These are phyloP conservation scores for Coregonus sp. DNA, from an alignment of 2,797 vertebrate species.

Conservation along the genomic window DNA sequence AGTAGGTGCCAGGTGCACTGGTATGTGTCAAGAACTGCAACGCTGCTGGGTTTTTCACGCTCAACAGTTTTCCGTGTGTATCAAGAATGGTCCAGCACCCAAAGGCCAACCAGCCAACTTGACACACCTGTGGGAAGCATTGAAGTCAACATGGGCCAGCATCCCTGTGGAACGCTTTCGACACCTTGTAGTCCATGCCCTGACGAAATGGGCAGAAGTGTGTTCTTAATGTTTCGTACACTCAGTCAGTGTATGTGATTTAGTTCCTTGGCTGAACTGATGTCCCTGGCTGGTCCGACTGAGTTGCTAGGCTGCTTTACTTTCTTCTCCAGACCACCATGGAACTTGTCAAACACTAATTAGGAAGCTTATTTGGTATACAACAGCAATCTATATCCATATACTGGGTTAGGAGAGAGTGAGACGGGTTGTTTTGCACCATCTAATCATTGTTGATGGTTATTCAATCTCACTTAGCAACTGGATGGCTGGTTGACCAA, in stretches of 20 bases:
- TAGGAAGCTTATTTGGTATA: slow-evolving; percentile 42
- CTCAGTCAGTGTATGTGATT: background rate
- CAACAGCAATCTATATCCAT: slow-evolving; percentile 64
- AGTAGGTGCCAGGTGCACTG: too few relatives aligned
- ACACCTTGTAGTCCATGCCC: too few relatives aligned
- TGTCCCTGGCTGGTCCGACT: background rate
- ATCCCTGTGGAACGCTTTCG: too few relatives aligned
- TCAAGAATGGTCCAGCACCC: too few relatives aligned
- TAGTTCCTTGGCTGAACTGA: slow-evolving; percentile 22
- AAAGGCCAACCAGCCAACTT: too few relatives aligned
- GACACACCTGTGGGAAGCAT: too few relatives aligned
- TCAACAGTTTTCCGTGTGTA: too few relatives aligned
- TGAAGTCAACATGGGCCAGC: too few relatives aligned
- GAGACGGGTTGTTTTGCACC: slow-evolving; percentile 48
- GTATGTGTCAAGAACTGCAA: too few relatives aligned
- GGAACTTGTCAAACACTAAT: slow-evolving; percentile 52
- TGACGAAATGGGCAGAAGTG: too few relatives aligned
- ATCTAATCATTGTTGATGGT: slow-evolving; percentile 71
- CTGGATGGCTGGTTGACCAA: slow-evolving; percentile 52
- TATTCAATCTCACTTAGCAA: slow-evolving; percentile 63
- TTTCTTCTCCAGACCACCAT: slow-evolving; percentile 14
- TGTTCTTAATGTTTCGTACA: too few relatives aligned
- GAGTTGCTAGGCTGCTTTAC: slow-evolving; percentile 30
- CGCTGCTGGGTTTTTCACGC: too few relatives aligned
- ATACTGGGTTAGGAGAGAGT: slow-evolving; percentile 39